These are phyloP conservation scores for Morpho helenor DNA, from an alignment of 2,888 invertebrate species.

Conservation along the genomic window DNA sequence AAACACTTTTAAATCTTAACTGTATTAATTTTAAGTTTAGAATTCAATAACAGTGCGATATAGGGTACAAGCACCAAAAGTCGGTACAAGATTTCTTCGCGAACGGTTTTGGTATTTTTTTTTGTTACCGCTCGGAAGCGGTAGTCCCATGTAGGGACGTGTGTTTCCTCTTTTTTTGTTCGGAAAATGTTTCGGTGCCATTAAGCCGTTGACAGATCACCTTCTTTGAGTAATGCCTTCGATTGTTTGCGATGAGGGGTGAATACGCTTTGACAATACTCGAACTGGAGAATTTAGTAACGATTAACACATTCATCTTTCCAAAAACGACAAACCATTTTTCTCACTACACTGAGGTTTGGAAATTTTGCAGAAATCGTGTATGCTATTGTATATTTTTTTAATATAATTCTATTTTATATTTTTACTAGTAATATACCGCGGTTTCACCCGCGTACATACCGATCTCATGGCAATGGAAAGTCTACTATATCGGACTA, in stretches of 20 bases:
- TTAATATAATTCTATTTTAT: no score
- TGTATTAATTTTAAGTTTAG: background rate
- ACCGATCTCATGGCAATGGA: no score
- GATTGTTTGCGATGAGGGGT: conserved; percentile 53
- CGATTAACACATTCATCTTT: conserved; percentile 34
- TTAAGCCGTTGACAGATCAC: conserved; percentile 78
- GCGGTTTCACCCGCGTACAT: no score
- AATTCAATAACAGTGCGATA: conserved; percentile 23
- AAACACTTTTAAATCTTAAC: conserved; percentile 32
- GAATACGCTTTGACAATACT: conserved; percentile 51
- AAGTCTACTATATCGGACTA: no score
- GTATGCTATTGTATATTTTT: no score
- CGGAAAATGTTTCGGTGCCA: conserved; percentile 76
- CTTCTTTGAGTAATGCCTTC: conserved; percentile 64
- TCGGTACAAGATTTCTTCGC: conserved; percentile 53
- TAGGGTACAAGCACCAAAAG: conserved; percentile 48
- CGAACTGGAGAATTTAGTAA: conserved; percentile 27
- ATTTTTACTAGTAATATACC: no score
- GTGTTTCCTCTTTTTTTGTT: conserved; percentile 76
- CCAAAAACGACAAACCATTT: background rate
- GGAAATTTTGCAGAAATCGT: no score
- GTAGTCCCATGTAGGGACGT: conserved; percentile 70
- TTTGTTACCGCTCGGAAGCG: conserved; percentile 67
- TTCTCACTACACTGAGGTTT: no score
- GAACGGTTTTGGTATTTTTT: conserved; percentile 60